Base-by-base conservation (phyloP, 37 sponge, comb jelly and placozoan species). In the Tethya wilhelma region DNA sequence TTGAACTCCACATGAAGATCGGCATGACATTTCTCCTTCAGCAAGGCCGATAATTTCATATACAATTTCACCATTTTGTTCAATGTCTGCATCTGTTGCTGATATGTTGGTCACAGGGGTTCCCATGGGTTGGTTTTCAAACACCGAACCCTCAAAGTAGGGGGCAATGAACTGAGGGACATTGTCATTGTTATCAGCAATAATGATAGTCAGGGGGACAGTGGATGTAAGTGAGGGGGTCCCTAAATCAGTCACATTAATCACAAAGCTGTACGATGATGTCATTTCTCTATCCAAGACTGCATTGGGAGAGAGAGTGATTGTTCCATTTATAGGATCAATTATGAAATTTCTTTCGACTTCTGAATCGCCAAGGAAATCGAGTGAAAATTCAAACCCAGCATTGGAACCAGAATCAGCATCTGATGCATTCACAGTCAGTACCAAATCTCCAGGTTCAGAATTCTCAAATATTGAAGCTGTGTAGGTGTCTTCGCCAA, bases 141-240 rank as follows among this genome's bases (percentile, higher is more conserved):
- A 26, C 29, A 90, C 23, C 12, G 45, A 37, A 1, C 69, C 78
- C 34, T 60, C 57, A 30, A 77, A 82, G 19, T 63, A 59, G 0
- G 44, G 38, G 4, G 23, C 23, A 1, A 32, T 41, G 64, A 91
- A 87, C 58, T 77, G 56, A 2, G 96, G 96, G 11, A 53, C 42
- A 40, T 95, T 88, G 74, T 94, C 95, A 72, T 94, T 94, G 44
- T 39, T 67, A 45, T 94, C 90, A 5, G 38, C 58, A 38, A 95
- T 59, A 20, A 19, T 45, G 38, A 95, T 55, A 11, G 55, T 72
- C 12, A 93, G 62, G n/a, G 69, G 28, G 19, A 57, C 70, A 57
- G 38, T 71, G 17, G 75, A 64, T 0, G 0, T 37, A 38, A 91
- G 71, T n/a, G 87, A 71, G 11, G 84, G 84, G 38, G 2, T 26